Percentiles rank a stretch among this genome's conserved stretches.
Evolutionary conservation across 1,140 invertebrate genomes (phyloP).

Genomic region (Sminthurides bifidus): DNA sequence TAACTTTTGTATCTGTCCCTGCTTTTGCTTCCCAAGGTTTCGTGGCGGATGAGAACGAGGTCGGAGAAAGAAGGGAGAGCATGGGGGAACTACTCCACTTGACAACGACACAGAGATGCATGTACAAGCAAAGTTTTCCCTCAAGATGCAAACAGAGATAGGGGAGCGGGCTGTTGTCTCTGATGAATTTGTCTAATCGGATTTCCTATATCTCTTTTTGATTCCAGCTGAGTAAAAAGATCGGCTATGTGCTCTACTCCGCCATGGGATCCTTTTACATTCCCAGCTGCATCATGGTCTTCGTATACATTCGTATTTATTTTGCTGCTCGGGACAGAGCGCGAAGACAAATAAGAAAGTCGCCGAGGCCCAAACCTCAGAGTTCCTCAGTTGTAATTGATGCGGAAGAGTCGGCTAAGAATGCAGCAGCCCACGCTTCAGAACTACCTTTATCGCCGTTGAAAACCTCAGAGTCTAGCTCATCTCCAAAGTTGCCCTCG

Average conservation of each 20-base stretch:
- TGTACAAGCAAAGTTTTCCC: no score
- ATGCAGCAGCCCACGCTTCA: background rate
- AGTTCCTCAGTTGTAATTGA: slow-evolving; percentile 10
- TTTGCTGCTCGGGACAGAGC: slow-evolving; percentile 86
- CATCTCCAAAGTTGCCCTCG: slow-evolving; percentile 11
- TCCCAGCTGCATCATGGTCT: slow-evolving; percentile 96
- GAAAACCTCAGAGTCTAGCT: slow-evolving; percentile 4
- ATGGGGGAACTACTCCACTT: no score
- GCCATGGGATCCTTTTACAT: slow-evolving; percentile 97
- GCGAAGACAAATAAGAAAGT: slow-evolving; percentile 64
- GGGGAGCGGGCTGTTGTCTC: no score
- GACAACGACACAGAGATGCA: no score
- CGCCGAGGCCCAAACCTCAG: slow-evolving; percentile 47
- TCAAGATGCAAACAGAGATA: no score
- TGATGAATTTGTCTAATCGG: no score
- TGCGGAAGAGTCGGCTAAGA: slow-evolving; percentile 17
- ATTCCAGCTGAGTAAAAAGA: slow-evolving; percentile 78
- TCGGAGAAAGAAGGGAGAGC: no score
- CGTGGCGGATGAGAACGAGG: no score
- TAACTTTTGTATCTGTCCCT: no score
- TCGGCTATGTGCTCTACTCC: slow-evolving; percentile 95
- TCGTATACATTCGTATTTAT: slow-evolving; percentile 98
- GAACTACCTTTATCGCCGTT: background rate
- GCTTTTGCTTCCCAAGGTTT: no score
- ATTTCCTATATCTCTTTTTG: slow-evolving; percentile 35